A percentile compares a stretch with the other conserved stretches of the same genome.
phyloP scores from a whole-genome alignment of 2,113 vertebrate genomes.

The Cololabis saira region DNA sequence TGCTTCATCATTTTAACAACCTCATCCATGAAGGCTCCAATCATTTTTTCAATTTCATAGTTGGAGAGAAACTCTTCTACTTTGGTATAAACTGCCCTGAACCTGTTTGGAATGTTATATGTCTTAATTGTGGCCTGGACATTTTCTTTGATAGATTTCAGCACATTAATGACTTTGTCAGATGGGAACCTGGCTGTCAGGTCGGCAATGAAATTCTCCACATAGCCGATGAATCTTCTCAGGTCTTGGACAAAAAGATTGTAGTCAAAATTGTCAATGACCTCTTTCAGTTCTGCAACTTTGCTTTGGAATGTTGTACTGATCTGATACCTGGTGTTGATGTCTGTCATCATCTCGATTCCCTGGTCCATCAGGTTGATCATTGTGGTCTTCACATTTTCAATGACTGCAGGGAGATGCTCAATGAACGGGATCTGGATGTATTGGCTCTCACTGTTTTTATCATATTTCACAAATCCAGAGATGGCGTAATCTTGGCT shows the following conservation, averaged over 20 bases:
- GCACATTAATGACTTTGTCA: slow-evolving; percentile 77
- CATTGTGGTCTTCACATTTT: slow-evolving; percentile 76
- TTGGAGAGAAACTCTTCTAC: slow-evolving; percentile 80
- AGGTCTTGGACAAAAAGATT: slow-evolving; percentile 74
- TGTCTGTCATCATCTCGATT: slow-evolving; percentile 81
- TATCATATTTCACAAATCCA: slow-evolving; percentile 90
- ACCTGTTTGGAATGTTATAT: slow-evolving; percentile 81
- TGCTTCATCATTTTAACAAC: slow-evolving; percentile 82
- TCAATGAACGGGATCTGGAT: slow-evolving; percentile 88
- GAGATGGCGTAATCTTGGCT: slow-evolving; percentile 85
- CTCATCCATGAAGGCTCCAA: slow-evolving; percentile 84
- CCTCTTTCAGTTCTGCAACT: slow-evolving; percentile 80
- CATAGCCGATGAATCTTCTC: slow-evolving; percentile 68
- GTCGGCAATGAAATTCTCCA: slow-evolving; percentile 75
- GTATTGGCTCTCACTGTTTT: slow-evolving; percentile 87
- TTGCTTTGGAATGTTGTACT: slow-evolving; percentile 79
- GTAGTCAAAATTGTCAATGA: slow-evolving; percentile 84
- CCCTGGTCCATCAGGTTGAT: slow-evolving; percentile 72
- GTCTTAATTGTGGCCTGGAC: slow-evolving; percentile 80
- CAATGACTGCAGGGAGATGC: slow-evolving; percentile 83
- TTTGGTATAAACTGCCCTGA: slow-evolving; percentile 73
- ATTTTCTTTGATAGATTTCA: slow-evolving; percentile 79
- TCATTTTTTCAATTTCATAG: slow-evolving; percentile 84
- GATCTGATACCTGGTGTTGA: slow-evolving; percentile 82
- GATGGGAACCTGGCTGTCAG: slow-evolving; percentile 76